A percentile compares a stretch with the other conserved stretches of the same genome.
These are phyloP conservation scores for Chaetodon trifascialis DNA, from an alignment of 2,113 vertebrate genomes.

Conservation along the genomic window DNA sequence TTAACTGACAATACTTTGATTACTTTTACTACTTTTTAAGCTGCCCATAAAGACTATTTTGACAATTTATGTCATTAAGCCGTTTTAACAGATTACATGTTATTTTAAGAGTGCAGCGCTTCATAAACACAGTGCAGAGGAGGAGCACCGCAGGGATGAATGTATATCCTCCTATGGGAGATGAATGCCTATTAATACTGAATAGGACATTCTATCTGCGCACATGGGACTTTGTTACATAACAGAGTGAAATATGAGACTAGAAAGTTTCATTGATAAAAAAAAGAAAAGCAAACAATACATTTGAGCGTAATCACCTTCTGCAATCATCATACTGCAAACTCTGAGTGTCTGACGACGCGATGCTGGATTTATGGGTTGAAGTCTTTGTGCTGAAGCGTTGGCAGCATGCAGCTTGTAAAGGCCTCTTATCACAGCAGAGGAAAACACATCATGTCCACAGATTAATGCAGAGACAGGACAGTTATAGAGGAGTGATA, in stretches of 20 bases:
- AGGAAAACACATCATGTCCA: neutral
- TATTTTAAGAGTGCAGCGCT: neutral
- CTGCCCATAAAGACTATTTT: too few species aligned
- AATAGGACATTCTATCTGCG: conserved; percentile 33
- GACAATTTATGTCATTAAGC: neutral
- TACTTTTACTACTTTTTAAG: neutral
- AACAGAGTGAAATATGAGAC: conserved; percentile 21
- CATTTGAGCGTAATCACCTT: neutral
- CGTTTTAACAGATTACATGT: neutral
- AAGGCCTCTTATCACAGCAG: conserved; percentile 10
- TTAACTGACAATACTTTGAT: too few species aligned
- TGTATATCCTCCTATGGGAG: conserved; percentile 23
- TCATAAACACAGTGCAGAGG: neutral
- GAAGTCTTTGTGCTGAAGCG: neutral
- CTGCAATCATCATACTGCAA: too few species aligned
- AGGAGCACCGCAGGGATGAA: neutral
- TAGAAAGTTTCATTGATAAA: neutral
- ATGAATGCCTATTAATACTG: conserved; percentile 24
- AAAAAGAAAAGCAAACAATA: neutral
- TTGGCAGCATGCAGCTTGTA: neutral
- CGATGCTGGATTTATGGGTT: too few species aligned
- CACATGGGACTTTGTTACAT: neutral
- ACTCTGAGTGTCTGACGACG: too few species aligned
- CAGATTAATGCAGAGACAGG: neutral
- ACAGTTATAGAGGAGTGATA: too few species aligned